Evolutionary conservation across 2,113 vertebrate species (phyloP).

Genomic region (Cyanistes caeruleus): DNA sequence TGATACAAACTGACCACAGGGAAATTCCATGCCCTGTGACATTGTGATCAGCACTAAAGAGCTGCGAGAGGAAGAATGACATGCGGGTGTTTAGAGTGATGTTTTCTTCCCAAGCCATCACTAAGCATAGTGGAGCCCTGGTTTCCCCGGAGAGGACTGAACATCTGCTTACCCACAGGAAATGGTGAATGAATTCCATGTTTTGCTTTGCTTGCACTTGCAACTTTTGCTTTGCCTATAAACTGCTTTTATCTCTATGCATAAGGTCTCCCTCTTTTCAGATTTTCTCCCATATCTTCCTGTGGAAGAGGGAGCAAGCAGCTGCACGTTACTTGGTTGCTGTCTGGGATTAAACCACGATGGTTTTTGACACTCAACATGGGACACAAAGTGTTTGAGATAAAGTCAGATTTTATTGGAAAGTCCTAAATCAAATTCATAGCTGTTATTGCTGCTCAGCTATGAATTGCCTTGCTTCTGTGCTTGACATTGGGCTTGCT

Average conservation of each 20-base stretch:
- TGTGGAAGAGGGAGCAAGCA: rapidly evolving
- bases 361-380: not conserved
- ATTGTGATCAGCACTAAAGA: not conserved
- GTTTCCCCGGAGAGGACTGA: not conserved
- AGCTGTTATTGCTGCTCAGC: not conserved
- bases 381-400: not conserved
- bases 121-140: not conserved
- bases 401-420: not conserved
- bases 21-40: too few relatives aligned
- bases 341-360: not conserved
- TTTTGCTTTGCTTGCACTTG: not conserved
- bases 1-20: not conserved
- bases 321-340: not conserved
- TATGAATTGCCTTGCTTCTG: not conserved
- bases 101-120: not conserved
- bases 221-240: not conserved
- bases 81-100: not conserved
- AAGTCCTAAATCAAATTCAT: not conserved
- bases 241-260: not conserved
- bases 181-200: not conserved
- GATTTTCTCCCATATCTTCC: not conserved
- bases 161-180: not conserved
- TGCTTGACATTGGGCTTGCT: not conserved
- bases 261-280: not conserved
- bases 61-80: not conserved